Percentiles rank a stretch among this genome's conserved stretches.
phyloP scores from a whole-genome alignment of 1,140 invertebrate species.

The Vanessa atalanta region DNA sequence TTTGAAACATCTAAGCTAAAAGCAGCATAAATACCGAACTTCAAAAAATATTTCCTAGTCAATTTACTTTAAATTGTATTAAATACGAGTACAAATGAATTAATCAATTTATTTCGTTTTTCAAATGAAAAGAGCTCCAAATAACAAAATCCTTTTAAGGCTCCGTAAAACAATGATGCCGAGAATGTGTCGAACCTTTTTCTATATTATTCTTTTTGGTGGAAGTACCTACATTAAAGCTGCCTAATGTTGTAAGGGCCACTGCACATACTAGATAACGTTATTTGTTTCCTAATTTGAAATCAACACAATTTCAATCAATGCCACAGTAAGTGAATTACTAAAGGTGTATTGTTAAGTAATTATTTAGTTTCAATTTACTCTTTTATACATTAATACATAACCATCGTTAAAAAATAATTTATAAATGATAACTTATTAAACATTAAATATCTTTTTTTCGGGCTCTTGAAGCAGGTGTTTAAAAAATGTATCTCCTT shows the following conservation, averaged over 20 bases:
- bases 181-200: constrained; percentile 37
- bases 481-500: too few species aligned
- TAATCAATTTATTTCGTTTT: constrained; percentile 22
- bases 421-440: too few species aligned
- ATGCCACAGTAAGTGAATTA: too few species aligned
- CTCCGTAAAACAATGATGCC: constrained; percentile 25
- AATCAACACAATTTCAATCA: background rate
- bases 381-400: too few species aligned
- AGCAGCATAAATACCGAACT: too few species aligned
- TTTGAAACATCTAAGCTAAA: too few species aligned
- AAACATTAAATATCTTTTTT: too few species aligned
- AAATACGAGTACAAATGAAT: constrained; percentile 8
- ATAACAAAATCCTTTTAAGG: constrained; percentile 38
- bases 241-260: constrained; percentile 19
- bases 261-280: constrained; percentile 8
- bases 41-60: too few species aligned
- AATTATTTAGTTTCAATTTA: too few species aligned
- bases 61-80: background rate
- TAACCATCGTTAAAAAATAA: too few species aligned
- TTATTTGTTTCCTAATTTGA: constrained; percentile 11
- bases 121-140: constrained; percentile 32
- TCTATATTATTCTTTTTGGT: constrained; percentile 25
- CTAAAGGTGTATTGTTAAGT: too few species aligned
- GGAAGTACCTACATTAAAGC: constrained; percentile 11
- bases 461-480: too few species aligned